These are phyloP conservation scores for Papilio glaucus DNA, from an alignment of 1,140 invertebrate species.

Conservation along the genomic window DNA sequence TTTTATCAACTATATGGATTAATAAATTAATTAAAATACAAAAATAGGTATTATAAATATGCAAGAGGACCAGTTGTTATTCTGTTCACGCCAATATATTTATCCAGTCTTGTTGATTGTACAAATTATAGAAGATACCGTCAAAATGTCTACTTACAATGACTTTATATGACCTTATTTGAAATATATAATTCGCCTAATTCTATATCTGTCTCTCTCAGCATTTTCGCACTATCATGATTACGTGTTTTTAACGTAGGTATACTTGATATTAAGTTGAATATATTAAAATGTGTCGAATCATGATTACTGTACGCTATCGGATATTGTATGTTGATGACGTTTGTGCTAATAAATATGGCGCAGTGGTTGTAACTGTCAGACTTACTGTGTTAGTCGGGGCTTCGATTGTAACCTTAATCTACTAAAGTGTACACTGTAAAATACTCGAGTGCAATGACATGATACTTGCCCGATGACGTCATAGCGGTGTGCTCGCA, in stretches of 20 bases:
- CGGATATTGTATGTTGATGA: neutral
- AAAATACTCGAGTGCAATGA: too few species aligned
- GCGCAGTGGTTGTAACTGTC: too few species aligned
- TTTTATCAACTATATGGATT: neutral
- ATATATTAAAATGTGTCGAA: neutral
- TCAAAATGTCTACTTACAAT: neutral
- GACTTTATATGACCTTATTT: neutral
- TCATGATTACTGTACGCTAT: neutral
- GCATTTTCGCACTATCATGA: neutral
- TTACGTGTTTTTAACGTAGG: neutral
- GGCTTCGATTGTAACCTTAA: too few species aligned
- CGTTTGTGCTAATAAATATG: too few species aligned
- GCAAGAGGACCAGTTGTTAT: neutral
- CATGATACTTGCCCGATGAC: too few species aligned
- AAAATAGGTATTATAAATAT: neutral
- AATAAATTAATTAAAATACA: neutral
- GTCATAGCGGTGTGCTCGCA: too few species aligned
- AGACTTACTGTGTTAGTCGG: too few species aligned
- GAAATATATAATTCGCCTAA: too few species aligned
- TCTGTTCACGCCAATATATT: constrained; percentile 1
- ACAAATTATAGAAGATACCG: neutral
- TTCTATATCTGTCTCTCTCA: neutral
- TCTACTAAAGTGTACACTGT: too few species aligned
- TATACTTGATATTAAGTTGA: too few species aligned
- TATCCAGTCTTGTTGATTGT: neutral